Percentiles rank a stretch among this genome's conserved stretches.
These are phyloP conservation scores for Dryobates pubescens DNA, from an alignment of 2,797 vertebrate species.

Conservation along the genomic window DNA sequence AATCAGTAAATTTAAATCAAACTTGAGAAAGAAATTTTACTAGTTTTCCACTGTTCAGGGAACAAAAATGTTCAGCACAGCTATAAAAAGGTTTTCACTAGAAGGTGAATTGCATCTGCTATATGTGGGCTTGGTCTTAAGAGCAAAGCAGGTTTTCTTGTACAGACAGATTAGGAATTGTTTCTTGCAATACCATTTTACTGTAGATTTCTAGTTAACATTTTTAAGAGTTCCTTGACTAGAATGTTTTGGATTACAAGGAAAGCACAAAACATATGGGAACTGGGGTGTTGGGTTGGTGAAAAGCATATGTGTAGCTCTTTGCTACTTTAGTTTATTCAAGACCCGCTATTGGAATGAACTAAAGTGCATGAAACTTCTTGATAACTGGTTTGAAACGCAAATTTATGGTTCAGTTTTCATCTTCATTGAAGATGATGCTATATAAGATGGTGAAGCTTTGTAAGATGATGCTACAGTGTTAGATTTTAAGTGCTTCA, in stretches of 20 bases:
- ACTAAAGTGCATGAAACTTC: not conserved
- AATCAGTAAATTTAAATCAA: not conserved
- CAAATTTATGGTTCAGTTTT: not conserved
- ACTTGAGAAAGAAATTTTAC: not conserved
- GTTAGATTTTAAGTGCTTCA: not conserved
- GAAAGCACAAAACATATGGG: not conserved
- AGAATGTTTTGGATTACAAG: not conserved
- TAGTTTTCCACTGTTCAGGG: not conserved
- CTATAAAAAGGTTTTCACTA: not conserved
- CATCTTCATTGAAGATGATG: not conserved
- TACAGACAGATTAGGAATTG: not conserved
- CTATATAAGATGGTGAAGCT: too few relatives aligned
- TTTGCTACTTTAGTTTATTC: not conserved
- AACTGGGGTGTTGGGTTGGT: not conserved
- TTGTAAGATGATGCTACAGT: not conserved
- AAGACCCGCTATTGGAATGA: not conserved
- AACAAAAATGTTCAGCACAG: not conserved
- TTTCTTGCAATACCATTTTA: not conserved
- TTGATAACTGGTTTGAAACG: not conserved
- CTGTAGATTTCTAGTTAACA: not conserved
- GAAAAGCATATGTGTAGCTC: not conserved
- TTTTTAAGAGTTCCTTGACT: not conserved
- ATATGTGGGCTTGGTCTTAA: not conserved
- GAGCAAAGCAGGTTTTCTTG: not conserved
- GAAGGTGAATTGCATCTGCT: not conserved